A percentile compares a stretch with the other conserved stretches of the same genome.
Conservation (phyloP, 2,113 vertebrate species). For the Sialia sialis region DNA sequence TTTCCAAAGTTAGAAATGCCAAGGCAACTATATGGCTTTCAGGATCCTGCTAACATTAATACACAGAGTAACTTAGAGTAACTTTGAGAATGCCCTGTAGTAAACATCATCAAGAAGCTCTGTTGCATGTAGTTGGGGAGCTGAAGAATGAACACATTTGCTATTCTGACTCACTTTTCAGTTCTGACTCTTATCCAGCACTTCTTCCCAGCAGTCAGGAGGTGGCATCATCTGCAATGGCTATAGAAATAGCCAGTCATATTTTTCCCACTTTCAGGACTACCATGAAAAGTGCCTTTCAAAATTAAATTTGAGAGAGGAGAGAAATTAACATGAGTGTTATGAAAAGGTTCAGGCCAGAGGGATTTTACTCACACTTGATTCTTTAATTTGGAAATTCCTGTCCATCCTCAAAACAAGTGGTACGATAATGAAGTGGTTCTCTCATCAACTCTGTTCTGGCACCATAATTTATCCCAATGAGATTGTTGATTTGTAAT, state of each 20-base stretch:
- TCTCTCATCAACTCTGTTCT: not conserved
- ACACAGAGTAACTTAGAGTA: not conserved
- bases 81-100: not conserved
- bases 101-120: not conserved
- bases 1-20: not conserved
- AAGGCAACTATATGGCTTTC: not conserved
- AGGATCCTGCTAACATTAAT: not conserved
- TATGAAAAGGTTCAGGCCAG: not conserved
- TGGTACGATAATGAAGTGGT: not conserved
- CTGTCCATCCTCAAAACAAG: not conserved
- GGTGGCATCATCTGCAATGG: not conserved
- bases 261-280: not conserved
- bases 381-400: not conserved
- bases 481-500: not conserved
- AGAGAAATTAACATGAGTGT: not conserved
- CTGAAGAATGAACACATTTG: not conserved
- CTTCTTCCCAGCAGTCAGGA: not conserved
- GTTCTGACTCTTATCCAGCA: not conserved
- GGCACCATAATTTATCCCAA: not conserved
- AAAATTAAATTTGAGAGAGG: not conserved
- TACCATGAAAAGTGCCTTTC: not conserved
- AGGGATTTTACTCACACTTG: not conserved
- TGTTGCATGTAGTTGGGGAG: not conserved
- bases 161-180: not conserved
- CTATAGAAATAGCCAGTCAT: not conserved